Percentiles rank a stretch among this genome's conserved stretches.
phyloP scores from a whole-genome alignment of 2,113 vertebrate genomes.

The Vulpes ferrilata region DNA sequence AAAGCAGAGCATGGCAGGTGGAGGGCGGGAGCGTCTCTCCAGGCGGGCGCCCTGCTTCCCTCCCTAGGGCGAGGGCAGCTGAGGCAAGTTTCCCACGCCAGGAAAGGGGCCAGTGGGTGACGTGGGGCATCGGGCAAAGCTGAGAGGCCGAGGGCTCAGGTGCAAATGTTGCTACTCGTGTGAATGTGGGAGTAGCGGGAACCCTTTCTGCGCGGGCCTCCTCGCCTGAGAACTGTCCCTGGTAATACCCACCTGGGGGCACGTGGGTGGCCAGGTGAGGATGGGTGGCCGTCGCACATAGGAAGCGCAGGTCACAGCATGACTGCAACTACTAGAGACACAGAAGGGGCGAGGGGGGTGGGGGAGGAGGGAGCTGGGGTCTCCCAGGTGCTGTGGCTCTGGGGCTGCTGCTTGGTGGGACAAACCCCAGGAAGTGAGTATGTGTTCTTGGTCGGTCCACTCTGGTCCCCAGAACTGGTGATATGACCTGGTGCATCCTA shows the following conservation, averaged over 20 bases:
- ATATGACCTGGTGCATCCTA: too few species aligned
- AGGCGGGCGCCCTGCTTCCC: background rate
- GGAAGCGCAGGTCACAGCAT: background rate
- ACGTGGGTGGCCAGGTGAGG: background rate
- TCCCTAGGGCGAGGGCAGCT: conserved; percentile 43
- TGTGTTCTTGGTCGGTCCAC: background rate
- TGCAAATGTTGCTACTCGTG: too few species aligned
- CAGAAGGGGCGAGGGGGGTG: background rate
- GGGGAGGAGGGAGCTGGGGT: background rate
- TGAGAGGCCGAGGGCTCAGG: background rate
- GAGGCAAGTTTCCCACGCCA: conserved; percentile 17
- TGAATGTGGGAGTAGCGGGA: background rate
- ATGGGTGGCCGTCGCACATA: rapidly evolving
- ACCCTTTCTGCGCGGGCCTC: background rate
- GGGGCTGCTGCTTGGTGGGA: background rate
- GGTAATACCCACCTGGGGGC: background rate
- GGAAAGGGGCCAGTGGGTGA: background rate
- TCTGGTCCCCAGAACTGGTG: too few species aligned
- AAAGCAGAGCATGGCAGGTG: background rate
- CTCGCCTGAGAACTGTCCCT: background rate
- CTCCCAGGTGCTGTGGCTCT: background rate
- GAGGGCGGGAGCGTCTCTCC: background rate
- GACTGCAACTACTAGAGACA: background rate
- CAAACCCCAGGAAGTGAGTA: background rate
- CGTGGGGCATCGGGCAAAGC: background rate